Evolutionary conservation across 2,113 vertebrate species (phyloP).

Genomic region (Tupaia tana): DNA sequence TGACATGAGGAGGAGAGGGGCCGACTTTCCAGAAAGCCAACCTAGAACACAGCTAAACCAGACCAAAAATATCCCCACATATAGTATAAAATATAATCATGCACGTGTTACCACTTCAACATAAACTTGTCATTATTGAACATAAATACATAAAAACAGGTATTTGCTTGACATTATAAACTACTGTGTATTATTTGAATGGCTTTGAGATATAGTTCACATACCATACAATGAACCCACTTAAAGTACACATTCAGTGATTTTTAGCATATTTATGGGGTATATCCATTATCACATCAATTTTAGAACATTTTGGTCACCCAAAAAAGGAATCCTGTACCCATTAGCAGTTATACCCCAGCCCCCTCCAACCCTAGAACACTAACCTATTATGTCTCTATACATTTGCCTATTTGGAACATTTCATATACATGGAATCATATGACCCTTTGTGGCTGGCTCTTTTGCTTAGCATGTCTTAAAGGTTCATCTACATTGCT

Average conservation of each 20-base stretch:
- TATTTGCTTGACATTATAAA: not conserved
- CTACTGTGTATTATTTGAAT: not conserved
- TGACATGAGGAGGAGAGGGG: not conserved
- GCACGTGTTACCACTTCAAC: not conserved
- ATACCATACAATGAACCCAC: fast-evolving
- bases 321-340: not conserved
- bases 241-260: not conserved
- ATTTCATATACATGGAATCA: not conserved
- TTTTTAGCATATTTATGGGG: not conserved
- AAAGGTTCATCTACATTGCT: not conserved
- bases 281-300: not conserved
- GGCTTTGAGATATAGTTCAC: not conserved
- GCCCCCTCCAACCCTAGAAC: not conserved
- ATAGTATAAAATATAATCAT: not conserved
- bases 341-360: not conserved
- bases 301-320: not conserved
- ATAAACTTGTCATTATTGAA: not conserved
- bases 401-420: not conserved
- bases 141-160: not conserved
- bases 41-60: not conserved
- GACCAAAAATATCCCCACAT: not conserved
- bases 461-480: not conserved
- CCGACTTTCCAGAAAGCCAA: not conserved
- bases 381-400: not conserved
- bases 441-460: not conserved